These are phyloP conservation scores for Coturnix japonica DNA, from an alignment of 2,113 vertebrate species.

Conservation along the genomic window DNA sequence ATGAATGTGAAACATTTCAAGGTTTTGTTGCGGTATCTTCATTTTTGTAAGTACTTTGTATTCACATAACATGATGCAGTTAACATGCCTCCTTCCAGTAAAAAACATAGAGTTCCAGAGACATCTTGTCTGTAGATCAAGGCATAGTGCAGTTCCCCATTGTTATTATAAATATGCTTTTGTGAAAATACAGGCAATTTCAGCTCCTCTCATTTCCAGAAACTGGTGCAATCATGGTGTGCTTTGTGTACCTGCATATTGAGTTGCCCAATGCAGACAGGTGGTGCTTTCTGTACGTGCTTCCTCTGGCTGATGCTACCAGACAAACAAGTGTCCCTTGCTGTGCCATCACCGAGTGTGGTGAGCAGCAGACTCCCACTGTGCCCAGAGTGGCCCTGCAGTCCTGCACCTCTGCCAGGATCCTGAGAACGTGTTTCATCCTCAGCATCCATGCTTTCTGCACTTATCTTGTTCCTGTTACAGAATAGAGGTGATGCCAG, in stretches of 20 bases:
- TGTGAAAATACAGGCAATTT: neutral
- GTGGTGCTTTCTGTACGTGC: neutral
- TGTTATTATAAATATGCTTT: neutral
- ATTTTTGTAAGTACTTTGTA: neutral
- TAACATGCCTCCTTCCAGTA: neutral
- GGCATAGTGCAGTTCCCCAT: neutral
- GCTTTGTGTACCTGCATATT: neutral
- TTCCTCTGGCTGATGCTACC: neutral
- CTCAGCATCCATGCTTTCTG: neutral
- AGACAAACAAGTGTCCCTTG: neutral
- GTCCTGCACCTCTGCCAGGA: neutral
- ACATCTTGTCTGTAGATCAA: neutral
- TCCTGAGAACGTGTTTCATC: neutral
- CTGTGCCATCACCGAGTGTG: neutral
- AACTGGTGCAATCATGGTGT: neutral
- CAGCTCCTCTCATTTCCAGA: neutral
- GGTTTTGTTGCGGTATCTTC: neutral
- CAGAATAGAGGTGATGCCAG: neutral
- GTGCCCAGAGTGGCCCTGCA: neutral
- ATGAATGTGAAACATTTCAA: neutral
- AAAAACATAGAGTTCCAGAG: neutral
- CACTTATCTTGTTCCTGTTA: neutral
- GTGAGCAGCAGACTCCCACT: neutral
- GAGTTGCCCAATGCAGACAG: neutral
- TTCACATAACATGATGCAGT: accelerated